These are phyloP conservation scores for Anneissia japonica DNA, from an alignment of 35 echinoderm and acorn worm species.

Conservation along the genomic window DNA sequence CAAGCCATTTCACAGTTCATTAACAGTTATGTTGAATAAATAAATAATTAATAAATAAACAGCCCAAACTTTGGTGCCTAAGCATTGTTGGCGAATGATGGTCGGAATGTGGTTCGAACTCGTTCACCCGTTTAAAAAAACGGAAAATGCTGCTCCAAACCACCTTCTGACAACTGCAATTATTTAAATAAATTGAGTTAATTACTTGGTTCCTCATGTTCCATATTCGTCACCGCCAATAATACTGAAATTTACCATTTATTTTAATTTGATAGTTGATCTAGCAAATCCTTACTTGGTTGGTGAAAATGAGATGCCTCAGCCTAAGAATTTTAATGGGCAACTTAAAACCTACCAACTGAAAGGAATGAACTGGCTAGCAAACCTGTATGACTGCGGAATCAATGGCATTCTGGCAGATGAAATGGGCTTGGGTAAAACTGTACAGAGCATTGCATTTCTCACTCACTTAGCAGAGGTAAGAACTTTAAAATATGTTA, in stretches of 20 bases:
- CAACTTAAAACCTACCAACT: constrained; percentile 85
- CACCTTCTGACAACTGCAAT: no score
- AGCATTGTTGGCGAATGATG: no score
- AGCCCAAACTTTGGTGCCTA: no score
- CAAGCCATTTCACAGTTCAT: no score
- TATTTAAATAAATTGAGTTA: no score
- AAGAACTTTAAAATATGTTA: not conserved
- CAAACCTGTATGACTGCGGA: constrained; percentile 97
- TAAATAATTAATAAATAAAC: no score
- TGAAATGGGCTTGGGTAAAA: constrained; percentile 98
- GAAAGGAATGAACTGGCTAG: constrained; percentile 96
- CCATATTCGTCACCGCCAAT: not conserved
- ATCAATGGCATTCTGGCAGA: constrained; percentile 97
- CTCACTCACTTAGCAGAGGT: constrained; percentile 92
- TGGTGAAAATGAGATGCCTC: constrained; percentile 44
- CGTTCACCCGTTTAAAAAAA: no score
- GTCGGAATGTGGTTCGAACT: no score
- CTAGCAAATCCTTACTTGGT: constrained; percentile 62
- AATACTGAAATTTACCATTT: not conserved
- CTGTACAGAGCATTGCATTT: constrained; percentile 97
- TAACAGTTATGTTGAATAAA: no score
- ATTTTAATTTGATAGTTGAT: not conserved
- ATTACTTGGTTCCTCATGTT: no score
- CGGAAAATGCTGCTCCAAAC: no score
- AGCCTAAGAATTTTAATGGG: constrained; percentile 89